Percentiles rank a stretch among this genome's conserved stretches.
Conservation (phyloP, 2,113 vertebrate species). For the Dinomys branickii region DNA sequence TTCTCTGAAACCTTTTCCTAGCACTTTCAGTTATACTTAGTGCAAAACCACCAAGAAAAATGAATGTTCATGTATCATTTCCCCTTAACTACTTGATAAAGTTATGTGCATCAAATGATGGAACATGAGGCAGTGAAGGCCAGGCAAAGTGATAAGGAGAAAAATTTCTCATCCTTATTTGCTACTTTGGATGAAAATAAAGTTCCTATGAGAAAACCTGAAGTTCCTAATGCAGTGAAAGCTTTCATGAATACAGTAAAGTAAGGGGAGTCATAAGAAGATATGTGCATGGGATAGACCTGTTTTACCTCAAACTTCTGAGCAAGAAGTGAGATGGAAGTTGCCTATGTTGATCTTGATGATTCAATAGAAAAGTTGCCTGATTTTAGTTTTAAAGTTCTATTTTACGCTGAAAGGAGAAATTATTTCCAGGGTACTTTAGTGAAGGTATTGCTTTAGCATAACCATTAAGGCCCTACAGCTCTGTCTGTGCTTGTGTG, state of each 20-base stretch:
- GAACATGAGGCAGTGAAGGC: neutral
- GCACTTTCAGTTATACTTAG: neutral
- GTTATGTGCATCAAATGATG: neutral
- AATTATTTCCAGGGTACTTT: slow-evolving; percentile 6
- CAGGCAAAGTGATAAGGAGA: neutral
- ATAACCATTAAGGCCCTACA: neutral
- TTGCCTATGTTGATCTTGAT: neutral
- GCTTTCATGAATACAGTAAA: neutral
- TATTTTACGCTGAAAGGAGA: neutral
- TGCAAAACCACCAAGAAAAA: neutral
- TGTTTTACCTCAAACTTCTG: neutral
- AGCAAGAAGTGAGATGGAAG: neutral
- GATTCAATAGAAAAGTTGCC: neutral
- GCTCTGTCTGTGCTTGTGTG: neutral
- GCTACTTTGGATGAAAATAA: neutral
- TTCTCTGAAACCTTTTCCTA: neutral
- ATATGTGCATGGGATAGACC: neutral
- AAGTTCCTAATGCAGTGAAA: neutral
- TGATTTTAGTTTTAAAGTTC: slow-evolving; percentile 17
- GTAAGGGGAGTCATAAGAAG: neutral
- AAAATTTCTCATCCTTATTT: neutral
- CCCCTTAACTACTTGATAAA: neutral
- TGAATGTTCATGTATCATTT: neutral
- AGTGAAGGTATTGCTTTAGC: neutral
- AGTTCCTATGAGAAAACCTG: neutral